Conservation (phyloP, 2,888 invertebrate species). For the Ophion ellenae region DNA sequence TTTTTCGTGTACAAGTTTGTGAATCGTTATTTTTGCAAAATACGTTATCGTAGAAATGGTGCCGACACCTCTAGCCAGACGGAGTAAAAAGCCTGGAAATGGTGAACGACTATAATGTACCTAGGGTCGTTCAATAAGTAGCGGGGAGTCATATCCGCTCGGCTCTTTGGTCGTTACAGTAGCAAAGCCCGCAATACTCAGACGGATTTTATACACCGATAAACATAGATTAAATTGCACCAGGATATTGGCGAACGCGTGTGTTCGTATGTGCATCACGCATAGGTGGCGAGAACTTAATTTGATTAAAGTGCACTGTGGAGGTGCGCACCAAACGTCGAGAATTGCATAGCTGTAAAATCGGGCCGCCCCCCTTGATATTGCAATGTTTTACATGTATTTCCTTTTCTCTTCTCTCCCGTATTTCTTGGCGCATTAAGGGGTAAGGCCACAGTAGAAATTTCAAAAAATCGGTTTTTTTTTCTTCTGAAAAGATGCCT, state of each 20-base stretch:
- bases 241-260: slow-evolving; percentile 22
- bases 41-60: not conserved
- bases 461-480: too few species aligned
- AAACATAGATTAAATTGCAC: slow-evolving; percentile 27
- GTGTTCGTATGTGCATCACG: slow-evolving; percentile 4
- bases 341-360: not conserved
- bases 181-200: slow-evolving; percentile 49
- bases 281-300: slow-evolving; percentile 34
- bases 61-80: not conserved
- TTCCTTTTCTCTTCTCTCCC: not conserved
- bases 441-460: too few species aligned
- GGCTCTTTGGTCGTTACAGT: slow-evolving; percentile 50
- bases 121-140: slow-evolving; percentile 8
- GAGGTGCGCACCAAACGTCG: slow-evolving; percentile 13
- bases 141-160: slow-evolving; percentile 35
- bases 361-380: not conserved
- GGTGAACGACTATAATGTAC: slow-evolving; percentile 4
- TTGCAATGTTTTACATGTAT: not conserved
- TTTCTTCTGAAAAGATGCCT: too few species aligned
- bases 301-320: slow-evolving; percentile 25
- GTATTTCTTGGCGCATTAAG: not conserved
- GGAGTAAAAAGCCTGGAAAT: slow-evolving; percentile 11
- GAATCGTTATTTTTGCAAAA: not conserved
- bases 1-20: too few species aligned
- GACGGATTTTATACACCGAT: slow-evolving; percentile 33